Evolutionary conservation across 2,113 vertebrate species (phyloP).

Genomic region (Pteropus alecto): DNA sequence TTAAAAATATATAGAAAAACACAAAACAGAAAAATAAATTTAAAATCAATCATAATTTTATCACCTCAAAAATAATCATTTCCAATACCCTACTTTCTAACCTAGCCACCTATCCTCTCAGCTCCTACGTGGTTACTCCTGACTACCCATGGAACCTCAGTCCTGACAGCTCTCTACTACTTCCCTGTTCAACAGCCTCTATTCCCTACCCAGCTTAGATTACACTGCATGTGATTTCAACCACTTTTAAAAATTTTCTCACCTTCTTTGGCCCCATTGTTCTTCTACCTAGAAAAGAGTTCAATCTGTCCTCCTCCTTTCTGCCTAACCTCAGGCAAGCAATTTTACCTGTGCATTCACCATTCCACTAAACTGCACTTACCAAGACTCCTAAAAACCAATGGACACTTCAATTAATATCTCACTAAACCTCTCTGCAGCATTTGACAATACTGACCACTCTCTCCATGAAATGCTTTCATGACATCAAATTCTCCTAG

Average conservation of each 20-base stretch:
- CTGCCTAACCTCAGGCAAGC: not conserved
- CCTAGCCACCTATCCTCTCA: not conserved
- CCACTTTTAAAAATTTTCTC: not conserved
- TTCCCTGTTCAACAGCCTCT: not conserved
- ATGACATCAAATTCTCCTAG: not conserved
- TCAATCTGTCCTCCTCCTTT: not conserved
- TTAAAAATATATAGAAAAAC: slow-evolving; percentile 18
- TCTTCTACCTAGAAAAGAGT: not conserved
- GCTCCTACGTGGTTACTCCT: not conserved
- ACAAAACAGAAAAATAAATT: not conserved
- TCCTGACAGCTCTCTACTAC: not conserved
- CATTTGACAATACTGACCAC: not conserved
- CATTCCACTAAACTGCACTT: not conserved
- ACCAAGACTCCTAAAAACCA: not conserved
- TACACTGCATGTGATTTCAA: not conserved
- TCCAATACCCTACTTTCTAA: not conserved
- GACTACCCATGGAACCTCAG: not conserved
- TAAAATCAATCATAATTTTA: not conserved
- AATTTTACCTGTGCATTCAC: not conserved
- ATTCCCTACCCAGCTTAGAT: not conserved
- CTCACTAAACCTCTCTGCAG: not conserved
- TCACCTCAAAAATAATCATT: not conserved
- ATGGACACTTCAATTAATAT: not conserved
- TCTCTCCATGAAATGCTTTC: not conserved
- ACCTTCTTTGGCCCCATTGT: not conserved